Conservation (phyloP, 1,140 invertebrate species). For the Dinoponera quadriceps region DNA sequence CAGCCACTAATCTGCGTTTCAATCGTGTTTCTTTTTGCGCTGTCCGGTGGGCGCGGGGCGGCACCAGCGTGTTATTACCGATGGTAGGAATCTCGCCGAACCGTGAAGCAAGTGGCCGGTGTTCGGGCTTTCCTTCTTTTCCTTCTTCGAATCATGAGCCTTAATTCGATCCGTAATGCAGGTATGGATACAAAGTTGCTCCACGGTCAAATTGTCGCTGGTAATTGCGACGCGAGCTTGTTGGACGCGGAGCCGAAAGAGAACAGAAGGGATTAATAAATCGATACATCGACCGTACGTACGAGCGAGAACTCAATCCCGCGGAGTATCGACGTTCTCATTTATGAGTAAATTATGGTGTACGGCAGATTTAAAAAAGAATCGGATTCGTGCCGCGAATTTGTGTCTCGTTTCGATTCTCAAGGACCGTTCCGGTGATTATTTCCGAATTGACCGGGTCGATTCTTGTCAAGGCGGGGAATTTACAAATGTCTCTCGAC, state of each 20-base stretch:
- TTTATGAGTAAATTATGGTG: too few relatives aligned
- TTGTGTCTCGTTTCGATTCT: background rate
- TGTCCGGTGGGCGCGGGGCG: background rate
- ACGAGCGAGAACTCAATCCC: too few relatives aligned
- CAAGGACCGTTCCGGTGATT: background rate
- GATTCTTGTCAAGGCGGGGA: background rate
- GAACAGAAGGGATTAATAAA: constrained; percentile 1
- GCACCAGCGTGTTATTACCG: constrained; percentile 37
- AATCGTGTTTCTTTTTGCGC: constrained; percentile 13
- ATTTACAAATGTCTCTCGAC: background rate
- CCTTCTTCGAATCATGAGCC: background rate
- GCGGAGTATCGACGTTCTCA: too few relatives aligned
- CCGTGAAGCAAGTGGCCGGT: constrained; percentile 13
- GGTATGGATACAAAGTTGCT: constrained; percentile 7
- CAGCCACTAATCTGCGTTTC: constrained; percentile 43
- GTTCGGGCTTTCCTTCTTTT: constrained; percentile 15
- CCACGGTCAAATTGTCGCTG: constrained; percentile 15
- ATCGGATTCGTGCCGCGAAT: background rate
- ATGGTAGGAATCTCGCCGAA: constrained; percentile 40
- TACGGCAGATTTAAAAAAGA: background rate
- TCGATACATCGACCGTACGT: too few relatives aligned
- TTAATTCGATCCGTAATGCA: constrained; percentile 28
- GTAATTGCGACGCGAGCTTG: constrained; percentile 17
- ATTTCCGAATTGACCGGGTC: background rate
- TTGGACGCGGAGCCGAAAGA: background rate